Evolutionary conservation across 2,797 vertebrate genomes (phyloP).

Genomic region (Rhincodon typus): DNA sequence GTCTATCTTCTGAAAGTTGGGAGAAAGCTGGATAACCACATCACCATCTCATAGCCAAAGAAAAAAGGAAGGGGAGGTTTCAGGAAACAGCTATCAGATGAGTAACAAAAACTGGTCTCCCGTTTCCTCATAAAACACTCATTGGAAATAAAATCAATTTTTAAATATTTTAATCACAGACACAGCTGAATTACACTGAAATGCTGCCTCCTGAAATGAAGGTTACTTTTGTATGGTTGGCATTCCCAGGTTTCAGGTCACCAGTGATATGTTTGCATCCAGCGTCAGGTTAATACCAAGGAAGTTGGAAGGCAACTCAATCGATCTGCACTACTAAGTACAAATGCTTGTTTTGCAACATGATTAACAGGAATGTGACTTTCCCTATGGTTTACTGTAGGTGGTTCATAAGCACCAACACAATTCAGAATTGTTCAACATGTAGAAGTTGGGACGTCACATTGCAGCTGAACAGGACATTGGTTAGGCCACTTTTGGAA

Average conservation of each 20-base stretch:
- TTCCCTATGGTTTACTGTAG: too few species aligned
- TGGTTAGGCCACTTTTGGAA: too few species aligned
- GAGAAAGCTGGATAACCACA: not conserved
- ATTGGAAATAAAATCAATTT: not conserved
- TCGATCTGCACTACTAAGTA: not conserved
- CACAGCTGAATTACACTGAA: not conserved
- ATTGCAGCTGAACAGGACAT: too few species aligned
- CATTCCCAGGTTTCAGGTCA: not conserved
- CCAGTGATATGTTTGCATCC: not conserved
- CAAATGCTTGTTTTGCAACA: not conserved
- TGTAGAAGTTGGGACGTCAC: too few species aligned
- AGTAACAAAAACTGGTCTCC: too few species aligned
- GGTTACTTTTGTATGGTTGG: not conserved
- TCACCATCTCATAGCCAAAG: not conserved
- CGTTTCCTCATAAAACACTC: not conserved
- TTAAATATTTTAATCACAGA: not conserved
- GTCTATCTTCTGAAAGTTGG: not conserved
- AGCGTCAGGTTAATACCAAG: not conserved
- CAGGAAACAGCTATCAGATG: not conserved
- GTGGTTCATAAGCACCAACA: too few species aligned
- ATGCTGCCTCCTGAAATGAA: not conserved
- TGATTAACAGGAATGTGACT: not conserved
- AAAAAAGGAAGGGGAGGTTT: too few species aligned
- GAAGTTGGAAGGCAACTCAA: not conserved
- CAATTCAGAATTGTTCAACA: too few species aligned